Base-by-base conservation (phyloP, 2,797 vertebrate species). In the Macrochelys suwanniensis region DNA sequence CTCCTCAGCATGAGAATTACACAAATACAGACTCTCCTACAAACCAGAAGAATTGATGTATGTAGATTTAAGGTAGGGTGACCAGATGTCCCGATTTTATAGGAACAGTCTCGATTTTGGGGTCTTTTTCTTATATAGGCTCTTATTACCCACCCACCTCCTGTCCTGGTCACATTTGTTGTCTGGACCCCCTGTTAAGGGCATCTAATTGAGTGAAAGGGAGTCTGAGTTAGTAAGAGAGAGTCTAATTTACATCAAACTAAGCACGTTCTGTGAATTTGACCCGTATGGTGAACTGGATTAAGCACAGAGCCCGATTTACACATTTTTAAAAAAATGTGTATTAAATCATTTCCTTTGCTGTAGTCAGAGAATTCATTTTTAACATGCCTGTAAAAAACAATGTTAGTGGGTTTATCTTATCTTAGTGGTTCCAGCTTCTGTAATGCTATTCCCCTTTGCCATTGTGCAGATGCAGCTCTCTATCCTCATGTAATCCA, bases 401-500 rank as follows among this genome's bases (percentile, higher is more conserved):
- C 13, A 82, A 51, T 5, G 0, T 10, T 26, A 25, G 15, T 42
- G 33, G 47, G 5, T 74, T 71, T 91, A 42, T 90, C 47, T 85
- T 79, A 61, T 77, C 57, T 47, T 33, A 82, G 11, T 31, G 17
- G 12, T 87, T 49, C 82, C 25, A 82, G 6, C 31, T 91, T 71
- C 50, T 28, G n/a, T 2, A 0, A 25, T 87, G 42, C 26, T 28
- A 28, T 76, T 94, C 33, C 50, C 78, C 59, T 90, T 6, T 26
- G 83, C 17, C 51, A 92, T 4, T 83, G 94, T 81, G 56, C 7
- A 95, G 95, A 94, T 9, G 10, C 13, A 80, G 79, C 89, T 93
- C 85, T 49, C 91, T 80, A 88, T 47, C 81, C 50, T 88, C 37
- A 5, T 56, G 47, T 47, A 93, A 97, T 95, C 53, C 11, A 47